A percentile compares a stretch with the other conserved stretches of the same genome.
phyloP scores from a whole-genome alignment of 2,113 vertebrate genomes.

The Merops nubicus region DNA sequence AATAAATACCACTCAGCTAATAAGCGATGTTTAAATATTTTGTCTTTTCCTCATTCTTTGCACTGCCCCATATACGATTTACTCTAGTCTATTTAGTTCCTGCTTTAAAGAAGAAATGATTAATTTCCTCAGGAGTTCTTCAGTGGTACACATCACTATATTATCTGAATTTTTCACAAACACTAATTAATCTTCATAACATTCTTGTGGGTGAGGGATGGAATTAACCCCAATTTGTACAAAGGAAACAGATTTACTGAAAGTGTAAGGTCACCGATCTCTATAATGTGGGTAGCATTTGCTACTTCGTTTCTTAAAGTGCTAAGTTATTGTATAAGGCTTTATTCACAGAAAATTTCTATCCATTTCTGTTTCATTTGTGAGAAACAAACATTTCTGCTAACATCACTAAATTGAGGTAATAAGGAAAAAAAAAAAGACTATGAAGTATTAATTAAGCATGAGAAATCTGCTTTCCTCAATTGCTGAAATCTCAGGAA shows the following conservation, averaged over 20 bases:
- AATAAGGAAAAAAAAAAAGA: not conserved
- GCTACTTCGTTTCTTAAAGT: not conserved
- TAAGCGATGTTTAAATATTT: not conserved
- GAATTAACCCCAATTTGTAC: not conserved
- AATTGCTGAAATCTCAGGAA: not conserved
- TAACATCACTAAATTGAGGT: not conserved
- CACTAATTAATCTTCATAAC: constrained; percentile 35
- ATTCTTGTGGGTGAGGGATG: not conserved
- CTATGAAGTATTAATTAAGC: not conserved
- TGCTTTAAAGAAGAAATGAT: not conserved
- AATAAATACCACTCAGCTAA: not conserved
- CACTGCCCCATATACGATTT: not conserved
- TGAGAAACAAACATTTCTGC: not conserved
- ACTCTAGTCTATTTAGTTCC: not conserved
- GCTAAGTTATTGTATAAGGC: not conserved
- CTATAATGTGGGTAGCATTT: not conserved
- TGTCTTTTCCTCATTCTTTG: not conserved
- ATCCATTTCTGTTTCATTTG: not conserved
- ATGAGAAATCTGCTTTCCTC: not conserved
- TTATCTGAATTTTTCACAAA: constrained; percentile 24
- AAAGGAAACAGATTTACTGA: not conserved
- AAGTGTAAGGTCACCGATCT: not conserved
- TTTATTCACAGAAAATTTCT: not conserved
- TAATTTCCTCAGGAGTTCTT: constrained; percentile 25
- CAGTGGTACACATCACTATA: not conserved